Conservation (phyloP, 1,140 invertebrate species). For the Trypoxylus dichotomus region DNA sequence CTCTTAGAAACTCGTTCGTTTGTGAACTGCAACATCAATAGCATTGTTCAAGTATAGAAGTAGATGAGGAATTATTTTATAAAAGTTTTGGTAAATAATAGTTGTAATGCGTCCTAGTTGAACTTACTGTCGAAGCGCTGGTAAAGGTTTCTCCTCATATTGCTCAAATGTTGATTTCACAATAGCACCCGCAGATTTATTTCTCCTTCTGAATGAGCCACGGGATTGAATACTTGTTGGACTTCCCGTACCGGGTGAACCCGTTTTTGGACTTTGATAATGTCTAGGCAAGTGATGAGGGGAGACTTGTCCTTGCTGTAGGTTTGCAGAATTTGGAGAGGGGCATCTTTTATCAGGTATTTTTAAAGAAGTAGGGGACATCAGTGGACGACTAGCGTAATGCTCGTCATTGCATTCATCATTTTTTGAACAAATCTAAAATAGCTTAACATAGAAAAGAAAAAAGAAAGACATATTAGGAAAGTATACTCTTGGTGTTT, state of each 20-base stretch:
- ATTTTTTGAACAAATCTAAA: slow-evolving; percentile 47
- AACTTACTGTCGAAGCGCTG: slow-evolving; percentile 78
- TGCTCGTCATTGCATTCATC: slow-evolving; percentile 45
- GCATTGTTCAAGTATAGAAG: background rate
- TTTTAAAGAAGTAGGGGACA: slow-evolving; percentile 47
- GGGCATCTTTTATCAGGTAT: slow-evolving; percentile 40
- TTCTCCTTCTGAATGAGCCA: slow-evolving; percentile 67
- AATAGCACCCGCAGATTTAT: slow-evolving; percentile 70
- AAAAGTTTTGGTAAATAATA: too few species aligned
- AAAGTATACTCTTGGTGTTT: background rate
- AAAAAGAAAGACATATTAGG: background rate
- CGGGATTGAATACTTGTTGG: slow-evolving; percentile 54
- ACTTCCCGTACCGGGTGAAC: slow-evolving; percentile 49
- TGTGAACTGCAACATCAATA: slow-evolving; percentile 62
- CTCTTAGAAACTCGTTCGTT: slow-evolving; percentile 76
- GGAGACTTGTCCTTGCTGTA: slow-evolving; percentile 54
- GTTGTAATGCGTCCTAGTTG: too few species aligned
- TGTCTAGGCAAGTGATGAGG: slow-evolving; percentile 54
- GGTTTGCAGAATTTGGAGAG: slow-evolving; percentile 38
- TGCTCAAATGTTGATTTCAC: slow-evolving; percentile 79
- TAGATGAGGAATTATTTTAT: background rate
- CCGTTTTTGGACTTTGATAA: slow-evolving; percentile 49
- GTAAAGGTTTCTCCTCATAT: slow-evolving; percentile 82
- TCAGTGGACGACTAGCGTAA: slow-evolving; percentile 37
- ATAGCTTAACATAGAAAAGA: background rate